Evolutionary conservation across 2,888 invertebrate species (phyloP), one percentile per base, ranked within the genome.

Genomic region (Mesorhabditis belari): DNA sequence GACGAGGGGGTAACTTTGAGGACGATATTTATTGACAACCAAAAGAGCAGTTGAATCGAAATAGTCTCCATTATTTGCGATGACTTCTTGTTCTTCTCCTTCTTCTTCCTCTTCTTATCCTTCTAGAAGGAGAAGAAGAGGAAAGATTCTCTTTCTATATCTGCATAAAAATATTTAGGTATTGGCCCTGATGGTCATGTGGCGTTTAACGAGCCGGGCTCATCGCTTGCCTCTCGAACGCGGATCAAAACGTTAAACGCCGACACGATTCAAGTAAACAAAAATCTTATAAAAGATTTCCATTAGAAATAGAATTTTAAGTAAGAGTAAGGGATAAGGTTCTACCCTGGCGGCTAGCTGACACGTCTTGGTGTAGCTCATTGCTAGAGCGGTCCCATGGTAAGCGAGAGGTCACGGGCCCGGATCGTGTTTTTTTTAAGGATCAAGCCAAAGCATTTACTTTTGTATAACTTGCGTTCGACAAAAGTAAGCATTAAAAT

Each of bases 121-220:
- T n/a, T n/a, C n/a, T n/a, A n/a, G n/a, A n/a, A n/a, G n/a, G n/a
- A n/a, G n/a, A n/a, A n/a, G n/a, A n/a, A 9, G 17, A 52, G 9
- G n/a, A 9, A n/a, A 9, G 19, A 9, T 12, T 12, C n/a, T 44
- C 9, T 44, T 44, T 44, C n/a, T 12, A 23, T 51, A 51, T 19
- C 17, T 19, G 23, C 27, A 17, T 27, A 3, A 23, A 27, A 29
- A 26, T 55, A 2, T 70, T 73, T 23, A 89, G 91, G 92, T 65
- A 96, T 98, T 82, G 96, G 96, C 1, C 94, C 95, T n/a, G 96
- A 98, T 85, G 96, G 96, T 0, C 96, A 98, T 84, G 94, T 98
- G 82, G 96, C 96, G 27, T 98, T 98, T 84, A 98, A 98, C 84
- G 96, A 98, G 84, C 96, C 96, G 1, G 96, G 96, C 57, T 95